Evolutionary conservation across 2,888 invertebrate genomes (phyloP).

Genomic region (Scaptomyza polygonia): DNA sequence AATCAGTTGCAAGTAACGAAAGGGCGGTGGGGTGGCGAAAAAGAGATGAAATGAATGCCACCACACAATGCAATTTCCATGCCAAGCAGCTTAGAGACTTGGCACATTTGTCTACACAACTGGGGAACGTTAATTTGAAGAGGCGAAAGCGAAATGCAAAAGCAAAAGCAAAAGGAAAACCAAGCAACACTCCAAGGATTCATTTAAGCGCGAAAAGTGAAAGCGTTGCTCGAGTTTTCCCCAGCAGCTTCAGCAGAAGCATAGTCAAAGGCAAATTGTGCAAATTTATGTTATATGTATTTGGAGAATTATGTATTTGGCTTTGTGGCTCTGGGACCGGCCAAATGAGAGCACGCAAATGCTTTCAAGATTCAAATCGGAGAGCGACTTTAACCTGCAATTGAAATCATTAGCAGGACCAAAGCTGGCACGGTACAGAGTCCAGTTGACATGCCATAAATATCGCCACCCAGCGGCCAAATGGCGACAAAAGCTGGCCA

Average conservation of each 20-base stretch:
- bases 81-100: constrained; percentile 56
- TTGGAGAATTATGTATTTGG: constrained; percentile 61
- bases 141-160: constrained; percentile 34
- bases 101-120: constrained; percentile 59
- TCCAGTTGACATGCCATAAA: constrained; percentile 67
- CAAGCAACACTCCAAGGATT: constrained; percentile 65
- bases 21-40: not conserved
- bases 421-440: constrained; percentile 12
- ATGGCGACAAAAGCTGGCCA: constrained; percentile 55
- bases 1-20: not conserved
- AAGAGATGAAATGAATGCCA: not conserved
- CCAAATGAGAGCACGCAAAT: constrained; percentile 45
- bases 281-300: constrained; percentile 65
- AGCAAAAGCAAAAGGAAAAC: constrained; percentile 28
- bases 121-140: constrained; percentile 74
- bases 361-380: constrained; percentile 23
- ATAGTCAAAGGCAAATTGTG: constrained; percentile 42
- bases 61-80: constrained; percentile 39
- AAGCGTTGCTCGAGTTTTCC: constrained; percentile 52
- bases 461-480: constrained; percentile 49
- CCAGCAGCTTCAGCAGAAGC: constrained; percentile 13
- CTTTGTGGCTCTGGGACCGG: constrained; percentile 47
- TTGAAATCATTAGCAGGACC: constrained; percentile 61
- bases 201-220: constrained; percentile 72
- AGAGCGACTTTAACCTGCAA: constrained; percentile 32